Base-by-base conservation (phyloP, 2,888 invertebrate species). In the Pachycephus smyrnensis region DNA sequence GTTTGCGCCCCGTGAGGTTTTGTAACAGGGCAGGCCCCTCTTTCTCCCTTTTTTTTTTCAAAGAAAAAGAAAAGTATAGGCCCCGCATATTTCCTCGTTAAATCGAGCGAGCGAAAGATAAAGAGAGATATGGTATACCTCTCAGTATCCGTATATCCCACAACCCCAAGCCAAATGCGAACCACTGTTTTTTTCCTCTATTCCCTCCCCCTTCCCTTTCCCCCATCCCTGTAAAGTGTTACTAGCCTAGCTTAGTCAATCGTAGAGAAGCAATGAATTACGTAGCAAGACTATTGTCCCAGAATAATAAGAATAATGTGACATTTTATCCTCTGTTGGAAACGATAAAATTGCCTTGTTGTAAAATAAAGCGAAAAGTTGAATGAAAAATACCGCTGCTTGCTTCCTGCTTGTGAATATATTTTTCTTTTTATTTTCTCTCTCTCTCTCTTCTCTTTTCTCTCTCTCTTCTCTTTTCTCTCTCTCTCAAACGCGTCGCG, bases 11-110 rank as follows among this genome's bases (percentile, higher is more conserved):
- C 84, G 84, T 85, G 85, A 88, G 88, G 86, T 85, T 86, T 88
- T 85, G 86, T 86, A 86, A 88, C 84, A 89, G 89, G 90, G 91
- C 91, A 90, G 90, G 90, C 87, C 90, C 91, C 90, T 86, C 79
- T 75, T 76, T 87, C 85, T 80, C 86, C 82, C 81, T 82, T 84
- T 83, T 84, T 55, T 40, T 40, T 55, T 55, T 55, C 15, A 15
- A 23, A 23, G 15, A 6, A 55, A 55, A 55, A 55, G 23, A 12
- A 12, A 55, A 55, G 9, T 23, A 9, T 40, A 40, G 2, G 9
- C 55, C 23, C 55, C 55, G 9, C 55, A 55, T 55, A 55, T 55
- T 55, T 55, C 9, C 55, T 6, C 23, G 55, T 9, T 23, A 9
- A 55, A 55, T 55, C 9, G 55, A 55, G 23, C 2, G 55, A 23